Base-by-base conservation (phyloP, 1,140 invertebrate genomes). In the Musca domestica region DNA sequence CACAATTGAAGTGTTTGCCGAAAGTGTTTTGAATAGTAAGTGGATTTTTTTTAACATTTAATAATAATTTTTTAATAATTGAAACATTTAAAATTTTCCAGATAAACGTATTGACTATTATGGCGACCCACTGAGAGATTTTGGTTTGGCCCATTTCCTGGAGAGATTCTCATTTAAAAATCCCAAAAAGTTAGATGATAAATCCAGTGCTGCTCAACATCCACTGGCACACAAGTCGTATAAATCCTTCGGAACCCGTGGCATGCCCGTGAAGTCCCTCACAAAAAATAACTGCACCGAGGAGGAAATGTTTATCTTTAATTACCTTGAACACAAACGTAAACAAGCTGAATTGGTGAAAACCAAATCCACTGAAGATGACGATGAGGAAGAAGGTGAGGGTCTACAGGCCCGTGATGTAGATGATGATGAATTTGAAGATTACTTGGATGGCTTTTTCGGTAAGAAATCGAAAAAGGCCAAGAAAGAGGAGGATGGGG, bases 111-210 rank as follows among this genome's bases (percentile, higher is more conserved):
- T 98, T 34, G 85, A 88, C 23, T 98, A 98, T 76, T 87, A 88
- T 65, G 96, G 97, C 0, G 95, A 99, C 84, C 96, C 96, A 0
- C 81, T 98, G 0, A 87, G 93, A 76, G 96, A 99, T 83, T 95
- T 98, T 76, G 92, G 91, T 0, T 81, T 94, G 1, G 91, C 94
- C 23, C 84, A 93, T 68, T 99, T 98, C 78, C 83, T 98, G 12
- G 96, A 99, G 77, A 86, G 95, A 67, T 98, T 98, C 82, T 94
- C 95, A 2, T 98, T 95, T 76, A 95, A 96, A 81, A 99, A 99
- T 85, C 95, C 96, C 0, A 98, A 98, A 81, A 90, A 90, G 69
- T 67, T 86, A 1, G 81, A 82, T 17, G 78, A 85, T 47, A 80
- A 85, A 2, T 81, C 83, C 27, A 72, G 76, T 64, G 74, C 73